Conservation (phyloP, 2,797 vertebrate species). For the Cossypha polioptera region DNA sequence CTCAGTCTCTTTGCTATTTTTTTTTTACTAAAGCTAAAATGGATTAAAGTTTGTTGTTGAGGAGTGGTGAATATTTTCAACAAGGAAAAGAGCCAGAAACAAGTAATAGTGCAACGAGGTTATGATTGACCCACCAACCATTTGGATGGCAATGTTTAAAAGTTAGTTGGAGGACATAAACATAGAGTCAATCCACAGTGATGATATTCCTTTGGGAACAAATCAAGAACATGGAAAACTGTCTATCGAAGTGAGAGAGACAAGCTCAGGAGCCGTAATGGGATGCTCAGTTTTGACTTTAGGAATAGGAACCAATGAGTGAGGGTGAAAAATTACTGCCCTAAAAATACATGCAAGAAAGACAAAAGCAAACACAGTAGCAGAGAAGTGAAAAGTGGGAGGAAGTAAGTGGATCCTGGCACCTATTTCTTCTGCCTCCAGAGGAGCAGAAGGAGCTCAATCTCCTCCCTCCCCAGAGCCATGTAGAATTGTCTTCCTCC, state of each 20-base stretch:
- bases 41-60: background rate
- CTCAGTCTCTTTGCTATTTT: background rate
- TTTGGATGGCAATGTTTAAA: background rate
- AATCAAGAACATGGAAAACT: background rate
- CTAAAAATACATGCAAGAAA: background rate
- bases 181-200: background rate
- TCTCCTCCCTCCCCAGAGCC: background rate
- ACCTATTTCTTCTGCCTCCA: background rate
- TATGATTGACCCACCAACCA: background rate
- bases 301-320: background rate
- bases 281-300: background rate
- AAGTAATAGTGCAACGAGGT: background rate
- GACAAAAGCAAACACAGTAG: background rate
- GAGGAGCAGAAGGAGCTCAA: background rate
- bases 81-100: background rate
- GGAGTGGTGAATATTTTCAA: background rate
- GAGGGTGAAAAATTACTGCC: background rate
- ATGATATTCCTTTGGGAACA: background rate
- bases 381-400: background rate
- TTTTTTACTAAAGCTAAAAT: background rate
- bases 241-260: background rate
- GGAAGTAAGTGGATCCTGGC: background rate
- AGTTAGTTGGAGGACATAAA: background rate
- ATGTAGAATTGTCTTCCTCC: background rate
- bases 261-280: background rate